Conservation (phyloP, 2,888 invertebrate genomes). For the Lycaena phlaeas region DNA sequence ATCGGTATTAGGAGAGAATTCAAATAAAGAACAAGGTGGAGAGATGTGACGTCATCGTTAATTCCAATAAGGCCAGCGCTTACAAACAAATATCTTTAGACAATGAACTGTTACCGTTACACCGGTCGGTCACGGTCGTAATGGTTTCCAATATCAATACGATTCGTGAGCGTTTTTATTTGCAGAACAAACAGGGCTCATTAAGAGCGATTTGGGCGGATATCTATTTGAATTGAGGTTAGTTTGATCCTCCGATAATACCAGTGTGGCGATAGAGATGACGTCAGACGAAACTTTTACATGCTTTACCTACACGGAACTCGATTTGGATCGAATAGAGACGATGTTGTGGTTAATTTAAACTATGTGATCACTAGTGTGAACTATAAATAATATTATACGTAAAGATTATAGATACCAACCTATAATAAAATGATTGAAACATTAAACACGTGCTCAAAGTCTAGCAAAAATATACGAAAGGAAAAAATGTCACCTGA, state of each 20-base stretch:
- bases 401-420: no score
- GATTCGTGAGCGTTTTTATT: slow-evolving; percentile 39
- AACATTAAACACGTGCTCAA: no score
- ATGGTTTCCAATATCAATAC: slow-evolving; percentile 43
- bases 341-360: no score
- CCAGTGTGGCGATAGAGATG: slow-evolving; percentile 23
- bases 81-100: slow-evolving; percentile 21
- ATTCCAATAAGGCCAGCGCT: not conserved
- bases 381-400: no score
- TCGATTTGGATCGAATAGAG: not conserved
- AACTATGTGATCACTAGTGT: no score
- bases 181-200: slow-evolving; percentile 34
- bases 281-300: slow-evolving; percentile 31
- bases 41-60: no score
- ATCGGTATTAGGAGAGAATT: no score
- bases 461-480: no score
- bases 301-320: not conserved
- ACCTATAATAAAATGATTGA: no score
- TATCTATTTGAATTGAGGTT: slow-evolving; percentile 39
- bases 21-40: no score
- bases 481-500: no score
- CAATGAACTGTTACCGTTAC: slow-evolving; percentile 28
- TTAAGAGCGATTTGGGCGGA: slow-evolving; percentile 42
- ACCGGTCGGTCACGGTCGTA: slow-evolving; percentile 32
- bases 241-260: slow-evolving; percentile 30